These are phyloP conservation scores for Chrysodeixis includens DNA, from an alignment of 2,888 invertebrate species.

Conservation along the genomic window DNA sequence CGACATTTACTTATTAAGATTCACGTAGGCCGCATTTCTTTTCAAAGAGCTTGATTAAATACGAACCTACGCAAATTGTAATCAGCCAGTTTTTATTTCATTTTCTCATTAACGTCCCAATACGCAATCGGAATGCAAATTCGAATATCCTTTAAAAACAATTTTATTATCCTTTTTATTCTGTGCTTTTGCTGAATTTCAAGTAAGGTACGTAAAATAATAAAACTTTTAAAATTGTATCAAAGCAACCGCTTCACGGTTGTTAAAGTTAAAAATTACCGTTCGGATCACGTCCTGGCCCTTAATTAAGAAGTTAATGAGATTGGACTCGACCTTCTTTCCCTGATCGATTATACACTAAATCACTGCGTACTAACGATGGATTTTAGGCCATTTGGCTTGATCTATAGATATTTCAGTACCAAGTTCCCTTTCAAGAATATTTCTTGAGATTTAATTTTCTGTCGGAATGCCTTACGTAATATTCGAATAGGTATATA, in stretches of 20 bases:
- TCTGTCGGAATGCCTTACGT: too few species aligned
- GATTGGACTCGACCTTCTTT: slow-evolving; percentile 74
- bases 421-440: too few species aligned
- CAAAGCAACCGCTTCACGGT: slow-evolving; percentile 42
- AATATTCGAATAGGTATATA: not conserved
- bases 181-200: slow-evolving; percentile 38
- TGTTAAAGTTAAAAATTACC: slow-evolving; percentile 69
- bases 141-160: slow-evolving; percentile 29
- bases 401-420: too few species aligned
- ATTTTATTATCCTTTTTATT: slow-evolving; percentile 48
- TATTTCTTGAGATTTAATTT: too few species aligned
- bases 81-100: slow-evolving; percentile 10
- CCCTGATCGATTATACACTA: slow-evolving; percentile 76
- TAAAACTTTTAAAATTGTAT: slow-evolving; percentile 57
- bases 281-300: slow-evolving; percentile 76
- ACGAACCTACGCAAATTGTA: not conserved
- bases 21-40: not conserved
- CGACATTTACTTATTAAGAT: not conserved
- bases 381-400: not conserved
- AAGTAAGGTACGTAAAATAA: slow-evolving; percentile 53
- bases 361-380: slow-evolving; percentile 57
- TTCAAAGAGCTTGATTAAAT: not conserved
- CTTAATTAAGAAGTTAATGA: slow-evolving; percentile 87
- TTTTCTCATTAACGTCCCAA: not conserved
- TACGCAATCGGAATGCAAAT: slow-evolving; percentile 39